Evolutionary conservation across 2,113 vertebrate species (phyloP).

Genomic region (Hiodon alosoides): DNA sequence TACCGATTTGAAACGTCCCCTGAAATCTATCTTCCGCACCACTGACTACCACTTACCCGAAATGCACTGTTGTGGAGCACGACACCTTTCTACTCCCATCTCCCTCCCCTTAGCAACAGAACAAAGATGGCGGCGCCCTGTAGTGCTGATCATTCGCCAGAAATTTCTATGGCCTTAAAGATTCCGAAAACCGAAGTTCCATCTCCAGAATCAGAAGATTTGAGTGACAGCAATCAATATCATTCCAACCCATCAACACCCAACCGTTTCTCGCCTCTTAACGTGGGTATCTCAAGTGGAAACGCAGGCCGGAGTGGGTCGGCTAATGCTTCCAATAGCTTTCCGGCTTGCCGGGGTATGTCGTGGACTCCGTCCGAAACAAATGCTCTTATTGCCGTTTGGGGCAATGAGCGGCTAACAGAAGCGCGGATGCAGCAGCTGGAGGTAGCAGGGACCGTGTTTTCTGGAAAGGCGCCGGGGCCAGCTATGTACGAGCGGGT

Average conservation of each 20-base stretch:
- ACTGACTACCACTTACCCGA: too few relatives aligned
- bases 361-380: conserved; percentile 98
- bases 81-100: conserved; percentile 13
- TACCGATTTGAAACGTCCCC: too few relatives aligned
- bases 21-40: too few relatives aligned
- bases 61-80: not conserved
- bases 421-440: conserved; percentile 94
- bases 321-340: conserved; percentile 75
- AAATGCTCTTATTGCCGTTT: conserved; percentile 93
- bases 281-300: conserved; percentile 59
- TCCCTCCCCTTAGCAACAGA: conserved; percentile 77
- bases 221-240: conserved; percentile 83
- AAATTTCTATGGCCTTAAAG: conserved; percentile 77
- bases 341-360: conserved; percentile 88
- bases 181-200: conserved; percentile 87
- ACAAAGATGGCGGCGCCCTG: conserved; percentile 95
- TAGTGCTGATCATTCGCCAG: conserved; percentile 79
- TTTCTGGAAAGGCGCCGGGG: conserved; percentile 91
- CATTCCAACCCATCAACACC: conserved; percentile 83
- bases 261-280: conserved; percentile 80
- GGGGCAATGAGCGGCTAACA: conserved; percentile 90
- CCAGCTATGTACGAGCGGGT: conserved; percentile 97
- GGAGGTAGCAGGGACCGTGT: conserved; percentile 92
- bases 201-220: conserved; percentile 77
- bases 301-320: conserved; percentile 61